A percentile compares a stretch with the other conserved stretches of the same genome.
Conservation (phyloP, 1,140 invertebrate species). For the Drosophila nebulosa region DNA sequence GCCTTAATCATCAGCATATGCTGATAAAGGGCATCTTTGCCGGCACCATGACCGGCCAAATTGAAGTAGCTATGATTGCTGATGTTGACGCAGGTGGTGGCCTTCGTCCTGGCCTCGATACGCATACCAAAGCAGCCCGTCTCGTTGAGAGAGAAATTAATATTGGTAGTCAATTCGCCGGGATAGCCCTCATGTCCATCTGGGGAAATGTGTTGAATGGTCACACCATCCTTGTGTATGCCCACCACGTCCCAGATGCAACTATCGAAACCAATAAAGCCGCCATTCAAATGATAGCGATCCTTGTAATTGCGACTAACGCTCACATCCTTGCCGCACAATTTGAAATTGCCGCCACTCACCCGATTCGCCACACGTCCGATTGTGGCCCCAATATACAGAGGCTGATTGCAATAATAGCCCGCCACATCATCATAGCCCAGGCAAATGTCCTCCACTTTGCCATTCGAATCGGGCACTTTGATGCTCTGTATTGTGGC, state of each 20-base stretch:
- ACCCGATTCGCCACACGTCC: constrained; percentile 94
- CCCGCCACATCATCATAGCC: constrained; percentile 90
- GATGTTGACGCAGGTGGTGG: constrained; percentile 92
- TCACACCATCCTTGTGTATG: constrained; percentile 76
- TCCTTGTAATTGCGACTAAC: constrained; percentile 87
- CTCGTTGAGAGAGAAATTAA: constrained; percentile 87
- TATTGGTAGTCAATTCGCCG: constrained; percentile 86
- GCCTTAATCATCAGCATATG: constrained; percentile 89
- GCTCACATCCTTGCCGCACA: constrained; percentile 85
- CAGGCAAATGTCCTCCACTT: constrained; percentile 86
- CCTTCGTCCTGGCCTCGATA: constrained; percentile 88
- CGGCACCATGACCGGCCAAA: constrained; percentile 87
- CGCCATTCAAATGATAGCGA: constrained; percentile 91
- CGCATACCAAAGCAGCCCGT: constrained; percentile 87
- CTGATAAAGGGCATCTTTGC: constrained; percentile 84
- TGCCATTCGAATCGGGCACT: constrained; percentile 87
- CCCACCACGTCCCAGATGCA: constrained; percentile 84
- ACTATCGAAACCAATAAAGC: constrained; percentile 91
- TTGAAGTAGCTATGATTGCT: constrained; percentile 97
- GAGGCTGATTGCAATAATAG: constrained; percentile 81
- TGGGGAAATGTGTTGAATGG: constrained; percentile 86
- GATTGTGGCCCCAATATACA: constrained; percentile 92
- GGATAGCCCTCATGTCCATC: constrained; percentile 95
- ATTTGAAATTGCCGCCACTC: constrained; percentile 84
- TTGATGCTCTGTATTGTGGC: constrained; percentile 88